Evolutionary conservation across 2,113 vertebrate genomes (phyloP), one percentile per base, ranked within the genome.

Genomic region (Onychostoma macrolepis): DNA sequence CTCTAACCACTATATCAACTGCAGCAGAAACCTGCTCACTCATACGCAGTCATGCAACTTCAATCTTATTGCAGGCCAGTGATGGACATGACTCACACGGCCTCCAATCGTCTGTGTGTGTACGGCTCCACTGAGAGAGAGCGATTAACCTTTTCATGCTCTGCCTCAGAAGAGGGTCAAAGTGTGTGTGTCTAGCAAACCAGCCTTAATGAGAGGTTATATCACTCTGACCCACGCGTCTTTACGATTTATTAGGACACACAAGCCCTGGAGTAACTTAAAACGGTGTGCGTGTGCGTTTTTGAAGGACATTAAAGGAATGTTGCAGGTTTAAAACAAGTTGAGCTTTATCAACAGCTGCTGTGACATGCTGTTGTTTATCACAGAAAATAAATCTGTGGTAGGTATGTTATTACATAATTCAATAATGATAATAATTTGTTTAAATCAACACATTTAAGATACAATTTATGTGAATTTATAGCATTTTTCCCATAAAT

Each of bases 1-100:
- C 50, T 89, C 86, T 88, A 84, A 33, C 61, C 84, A 88, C 89
- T 90, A 91, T 87, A 92, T 92, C 92, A 90, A 88, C 87, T 65
- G 43, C 88, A 56, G 91, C 76, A 82, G 85, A 69, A 82, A 75
- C 76, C 85, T 88, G 80, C 50, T 85, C 84, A 10, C 65, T 83
- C 36, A 81, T 67, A 88, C 30, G 33, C 83, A 80, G 65, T 58
- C 81, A 84, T 78, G 85, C 72, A 86, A 58, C 86, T 88, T 93
- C 85, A 90, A 88, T 83, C 88, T 85, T 41, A 88, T 81, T 80
- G 11, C 43, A 65, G 79, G 38, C 24, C 85, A 21, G 48, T 88
- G 72, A 43, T 65, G 28, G 56, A 45, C 45, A n/a, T 12, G 81
- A 83, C 63, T 83, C 6, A 3, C 19, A 7, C 2, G 2, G 24